Conservation (phyloP, 1,140 invertebrate genomes). For the Dermatophagoides farinae region DNA sequence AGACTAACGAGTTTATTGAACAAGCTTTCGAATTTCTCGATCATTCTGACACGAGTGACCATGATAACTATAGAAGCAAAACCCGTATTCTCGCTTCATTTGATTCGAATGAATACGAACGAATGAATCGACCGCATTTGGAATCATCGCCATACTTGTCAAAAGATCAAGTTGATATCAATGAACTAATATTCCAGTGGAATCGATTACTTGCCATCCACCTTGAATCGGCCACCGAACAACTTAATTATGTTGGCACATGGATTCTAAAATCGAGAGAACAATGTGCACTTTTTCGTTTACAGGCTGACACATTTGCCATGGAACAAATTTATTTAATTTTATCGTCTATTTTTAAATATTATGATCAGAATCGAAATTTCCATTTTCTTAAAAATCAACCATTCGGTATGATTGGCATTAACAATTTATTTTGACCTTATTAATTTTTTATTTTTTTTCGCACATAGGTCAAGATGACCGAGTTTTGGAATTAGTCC, state of each 20-base stretch:
- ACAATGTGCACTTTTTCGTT: background rate
- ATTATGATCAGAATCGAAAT: background rate
- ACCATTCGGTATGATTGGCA: background rate
- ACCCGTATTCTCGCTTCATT: too few species aligned
- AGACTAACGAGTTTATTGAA: too few species aligned
- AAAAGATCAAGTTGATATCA: too few species aligned
- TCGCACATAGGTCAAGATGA: background rate
- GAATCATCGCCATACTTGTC: too few species aligned
- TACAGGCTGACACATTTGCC: background rate
- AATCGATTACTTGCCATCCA: background rate
- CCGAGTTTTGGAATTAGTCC: background rate
- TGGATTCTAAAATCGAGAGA: conserved; percentile 6
- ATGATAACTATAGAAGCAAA: too few species aligned
- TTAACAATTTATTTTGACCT: background rate
- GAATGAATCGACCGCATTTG: too few species aligned
- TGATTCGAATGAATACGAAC: too few species aligned
- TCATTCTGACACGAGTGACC: too few species aligned
- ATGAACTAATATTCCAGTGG: background rate
- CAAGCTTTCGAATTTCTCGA: too few species aligned
- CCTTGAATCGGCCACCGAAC: background rate
- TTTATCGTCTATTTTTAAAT: background rate
- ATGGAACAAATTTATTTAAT: background rate
- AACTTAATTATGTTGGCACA: background rate
- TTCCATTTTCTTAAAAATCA: too few species aligned
- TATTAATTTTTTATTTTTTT: background rate